phyloP scores from a whole-genome alignment of 2,888 invertebrate genomes.

The Archaeoteleia sp. region DNA sequence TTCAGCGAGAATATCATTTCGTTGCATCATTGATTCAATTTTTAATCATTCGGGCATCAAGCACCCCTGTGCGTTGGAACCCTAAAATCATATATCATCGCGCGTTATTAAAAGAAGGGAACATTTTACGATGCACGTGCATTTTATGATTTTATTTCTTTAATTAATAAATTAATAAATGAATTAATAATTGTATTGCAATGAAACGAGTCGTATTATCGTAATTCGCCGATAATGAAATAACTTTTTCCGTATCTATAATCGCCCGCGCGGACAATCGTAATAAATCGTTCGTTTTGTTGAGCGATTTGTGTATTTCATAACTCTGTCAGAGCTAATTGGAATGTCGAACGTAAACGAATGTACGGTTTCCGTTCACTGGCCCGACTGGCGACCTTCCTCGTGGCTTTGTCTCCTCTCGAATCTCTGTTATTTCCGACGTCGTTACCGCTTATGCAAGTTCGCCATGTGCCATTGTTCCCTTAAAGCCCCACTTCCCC shows the following conservation, averaged over 20 bases:
- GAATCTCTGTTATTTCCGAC: constrained; percentile 55
- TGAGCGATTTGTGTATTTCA: constrained; percentile 3
- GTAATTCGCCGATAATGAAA: too few species aligned
- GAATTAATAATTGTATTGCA: too few species aligned
- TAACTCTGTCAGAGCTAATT: constrained; percentile 16
- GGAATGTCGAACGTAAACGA: constrained; percentile 30
- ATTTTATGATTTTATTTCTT: too few species aligned
- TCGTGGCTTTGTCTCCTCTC: constrained; percentile 48
- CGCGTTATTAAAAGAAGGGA: too few species aligned
- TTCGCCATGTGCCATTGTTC: too few species aligned
- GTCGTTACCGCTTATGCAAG: constrained; percentile 55
- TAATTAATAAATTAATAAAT: too few species aligned
- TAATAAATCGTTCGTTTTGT: constrained; percentile 5
- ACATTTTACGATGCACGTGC: too few species aligned
- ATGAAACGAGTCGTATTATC: too few species aligned
- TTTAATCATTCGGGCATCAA: constrained; percentile 20
- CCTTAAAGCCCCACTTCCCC: too few species aligned
- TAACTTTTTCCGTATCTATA: too few species aligned
- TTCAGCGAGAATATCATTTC: constrained; percentile 35
- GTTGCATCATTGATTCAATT: constrained; percentile 43
- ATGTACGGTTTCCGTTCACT: constrained; percentile 55
- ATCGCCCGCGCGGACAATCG: too few species aligned
- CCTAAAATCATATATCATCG: too few species aligned
- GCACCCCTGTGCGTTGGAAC: constrained; percentile 10
- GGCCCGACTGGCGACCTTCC: constrained; percentile 60